These are phyloP conservation scores for Battus philenor DNA, from an alignment of 1,140 invertebrate genomes.

Conservation along the genomic window DNA sequence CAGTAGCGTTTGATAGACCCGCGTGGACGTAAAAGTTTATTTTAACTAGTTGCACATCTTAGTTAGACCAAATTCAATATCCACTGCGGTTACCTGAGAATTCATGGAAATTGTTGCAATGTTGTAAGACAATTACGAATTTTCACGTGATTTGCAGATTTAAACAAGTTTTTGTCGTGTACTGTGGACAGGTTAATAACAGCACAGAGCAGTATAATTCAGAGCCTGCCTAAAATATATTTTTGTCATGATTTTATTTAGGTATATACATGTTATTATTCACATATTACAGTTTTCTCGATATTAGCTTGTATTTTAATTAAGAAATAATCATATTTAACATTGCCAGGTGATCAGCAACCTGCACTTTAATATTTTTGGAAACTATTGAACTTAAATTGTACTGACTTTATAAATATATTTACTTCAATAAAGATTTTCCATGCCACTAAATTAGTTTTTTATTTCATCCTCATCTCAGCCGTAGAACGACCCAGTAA, in stretches of 20 bases:
- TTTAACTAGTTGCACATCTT: constrained; percentile 66
- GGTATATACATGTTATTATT: constrained; percentile 76
- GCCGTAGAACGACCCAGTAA: too few species aligned
- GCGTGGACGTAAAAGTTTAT: constrained; percentile 35
- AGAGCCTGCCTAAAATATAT: constrained; percentile 76
- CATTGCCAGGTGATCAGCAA: constrained; percentile 77
- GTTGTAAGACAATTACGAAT: constrained; percentile 41
- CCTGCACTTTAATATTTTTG: constrained; percentile 79
- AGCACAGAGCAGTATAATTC: constrained; percentile 71
- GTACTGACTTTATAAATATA: constrained; percentile 79
- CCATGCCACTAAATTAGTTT: constrained; percentile 64
- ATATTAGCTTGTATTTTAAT: constrained; percentile 78
- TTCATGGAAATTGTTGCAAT: constrained; percentile 39
- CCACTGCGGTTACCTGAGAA: constrained; percentile 59
- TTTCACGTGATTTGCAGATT: constrained; percentile 62
- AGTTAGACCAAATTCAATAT: constrained; percentile 60
- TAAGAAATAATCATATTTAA: constrained; percentile 79
- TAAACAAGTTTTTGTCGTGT: constrained; percentile 68
- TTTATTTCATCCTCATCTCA: constrained; percentile 26
- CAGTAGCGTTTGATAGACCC: constrained; percentile 24
- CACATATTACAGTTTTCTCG: constrained; percentile 77
- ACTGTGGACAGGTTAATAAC: constrained; percentile 73
- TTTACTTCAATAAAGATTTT: constrained; percentile 79
- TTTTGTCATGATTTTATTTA: constrained; percentile 76
- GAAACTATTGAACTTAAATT: constrained; percentile 79